phyloP scores from a whole-genome alignment of 2,113 vertebrate genomes.

The Apeltes quadracus region DNA sequence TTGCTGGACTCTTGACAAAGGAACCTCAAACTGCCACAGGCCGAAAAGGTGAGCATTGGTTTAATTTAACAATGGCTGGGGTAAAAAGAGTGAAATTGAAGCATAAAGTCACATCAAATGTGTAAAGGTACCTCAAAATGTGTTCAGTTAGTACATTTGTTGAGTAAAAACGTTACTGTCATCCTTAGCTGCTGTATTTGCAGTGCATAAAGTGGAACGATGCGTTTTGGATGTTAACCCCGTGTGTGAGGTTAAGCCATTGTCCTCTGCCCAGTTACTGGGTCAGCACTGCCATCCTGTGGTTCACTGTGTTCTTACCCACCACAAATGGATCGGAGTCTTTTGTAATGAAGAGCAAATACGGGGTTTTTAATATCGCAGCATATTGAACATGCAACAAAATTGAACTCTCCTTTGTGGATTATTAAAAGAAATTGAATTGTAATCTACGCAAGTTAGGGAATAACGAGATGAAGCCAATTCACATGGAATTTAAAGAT shows the following conservation, averaged over 20 bases:
- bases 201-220: background rate
- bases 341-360: background rate
- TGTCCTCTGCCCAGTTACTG: background rate
- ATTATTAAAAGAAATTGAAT: background rate
- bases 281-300: conserved; percentile 55
- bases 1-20: background rate
- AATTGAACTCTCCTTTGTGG: background rate
- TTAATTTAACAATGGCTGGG: background rate
- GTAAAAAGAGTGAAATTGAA: background rate
- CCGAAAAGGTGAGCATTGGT: background rate
- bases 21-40: background rate
- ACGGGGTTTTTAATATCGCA: background rate
- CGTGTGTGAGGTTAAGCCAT: background rate
- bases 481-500: background rate
- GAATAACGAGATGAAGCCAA: background rate
- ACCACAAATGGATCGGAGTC: background rate
- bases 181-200: background rate
- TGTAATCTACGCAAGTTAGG: background rate
- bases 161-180: background rate
- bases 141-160: background rate
- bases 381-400: background rate
- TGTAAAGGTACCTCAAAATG: background rate
- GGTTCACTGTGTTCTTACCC: background rate
- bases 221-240: background rate
- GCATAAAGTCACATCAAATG: background rate